Percentiles rank a stretch among this genome's conserved stretches.
Evolutionary conservation across 2,888 invertebrate genomes (phyloP).

Genomic region (Lochmaea crataegi): DNA sequence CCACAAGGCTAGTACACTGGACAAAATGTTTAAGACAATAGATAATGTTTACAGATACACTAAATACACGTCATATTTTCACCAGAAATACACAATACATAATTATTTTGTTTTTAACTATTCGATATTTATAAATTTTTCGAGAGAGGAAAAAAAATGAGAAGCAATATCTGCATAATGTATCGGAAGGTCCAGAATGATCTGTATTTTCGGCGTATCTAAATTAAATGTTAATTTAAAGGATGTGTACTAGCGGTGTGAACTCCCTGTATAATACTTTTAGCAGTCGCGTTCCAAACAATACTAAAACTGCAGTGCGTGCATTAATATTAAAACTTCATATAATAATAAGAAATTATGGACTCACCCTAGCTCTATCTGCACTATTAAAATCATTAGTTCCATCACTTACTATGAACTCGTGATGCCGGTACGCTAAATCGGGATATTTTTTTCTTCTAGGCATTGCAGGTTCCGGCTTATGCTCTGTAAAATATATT

Average conservation of each 20-base stretch:
- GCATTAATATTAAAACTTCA: slow-evolving; percentile 35
- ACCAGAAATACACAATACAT: neutral
- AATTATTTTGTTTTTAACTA: too few species aligned
- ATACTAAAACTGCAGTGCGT: slow-evolving; percentile 44
- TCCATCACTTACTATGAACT: slow-evolving; percentile 75
- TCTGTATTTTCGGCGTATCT: too few species aligned
- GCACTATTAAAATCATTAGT: slow-evolving; percentile 71
- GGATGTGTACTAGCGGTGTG: slow-evolving; percentile 27
- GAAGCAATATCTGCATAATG: too few species aligned
- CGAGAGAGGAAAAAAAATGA: too few species aligned
- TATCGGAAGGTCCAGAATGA: too few species aligned
- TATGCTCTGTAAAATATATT: slow-evolving; percentile 60
- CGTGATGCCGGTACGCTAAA: slow-evolving; percentile 87
- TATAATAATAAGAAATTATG: slow-evolving; percentile 28
- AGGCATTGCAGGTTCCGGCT: slow-evolving; percentile 86
- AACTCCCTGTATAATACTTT: slow-evolving; percentile 32
- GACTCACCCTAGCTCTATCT: slow-evolving; percentile 75
- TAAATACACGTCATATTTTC: slow-evolving; percentile 4
- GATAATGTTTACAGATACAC: neutral
- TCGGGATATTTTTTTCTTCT: slow-evolving; percentile 91
- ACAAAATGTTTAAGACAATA: neutral
- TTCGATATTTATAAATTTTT: too few species aligned
- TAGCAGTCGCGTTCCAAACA: slow-evolving; percentile 47
- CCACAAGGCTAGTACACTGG: slow-evolving; percentile 29
- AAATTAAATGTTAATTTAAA: neutral